Base-by-base conservation (phyloP, 2,113 vertebrate genomes). In the Eptesicus fuscus region DNA sequence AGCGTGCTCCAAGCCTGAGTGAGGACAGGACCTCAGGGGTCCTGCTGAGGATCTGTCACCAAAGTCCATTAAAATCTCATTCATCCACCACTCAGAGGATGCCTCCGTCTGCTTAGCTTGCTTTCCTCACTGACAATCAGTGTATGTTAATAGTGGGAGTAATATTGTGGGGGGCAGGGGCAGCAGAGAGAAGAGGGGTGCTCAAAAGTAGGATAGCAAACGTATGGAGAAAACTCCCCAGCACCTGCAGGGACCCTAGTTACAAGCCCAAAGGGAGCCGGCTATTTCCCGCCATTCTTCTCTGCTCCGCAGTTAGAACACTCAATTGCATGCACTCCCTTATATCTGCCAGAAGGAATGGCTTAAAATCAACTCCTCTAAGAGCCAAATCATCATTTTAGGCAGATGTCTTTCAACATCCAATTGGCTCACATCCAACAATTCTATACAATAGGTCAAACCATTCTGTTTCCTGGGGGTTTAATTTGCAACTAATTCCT, bases 401-500 rank as follows among this genome's bases (percentile, higher is more conserved):
- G 85, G 67, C 85, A 95, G 95, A 78, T 51, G 94, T 94, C 90
- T 92, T 91, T 95, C 71, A 96, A 70, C 77, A 82, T 56, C 53
- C 85, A 92, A 20, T 42, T 96, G 96, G 96, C 92, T 91, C 61
- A 37, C 28, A 14, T 47, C 95, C 95, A 96, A 23, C 80, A 35
- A 61, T 90, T 88, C 90, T 44, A 28, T 13, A 56, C 32, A 87
- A 92, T 65, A 95, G 96, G 92, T 96, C 94, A 94, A 90, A 93
- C 84, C 76, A 70, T 83, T 97, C 88, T 85, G 90, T 70, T 97
- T 97, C 92, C 88, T 90, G 71, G 85, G 77, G 92, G 90, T 90
- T 93, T 95, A 88, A 96, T 95, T 92, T 91, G 73, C 93, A 94
- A 89, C 88, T 79, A 96, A 95, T 95, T 96, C 44, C 91, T 95